phyloP scores from a whole-genome alignment of 2,888 invertebrate genomes.

The Drosophila helvetica region DNA sequence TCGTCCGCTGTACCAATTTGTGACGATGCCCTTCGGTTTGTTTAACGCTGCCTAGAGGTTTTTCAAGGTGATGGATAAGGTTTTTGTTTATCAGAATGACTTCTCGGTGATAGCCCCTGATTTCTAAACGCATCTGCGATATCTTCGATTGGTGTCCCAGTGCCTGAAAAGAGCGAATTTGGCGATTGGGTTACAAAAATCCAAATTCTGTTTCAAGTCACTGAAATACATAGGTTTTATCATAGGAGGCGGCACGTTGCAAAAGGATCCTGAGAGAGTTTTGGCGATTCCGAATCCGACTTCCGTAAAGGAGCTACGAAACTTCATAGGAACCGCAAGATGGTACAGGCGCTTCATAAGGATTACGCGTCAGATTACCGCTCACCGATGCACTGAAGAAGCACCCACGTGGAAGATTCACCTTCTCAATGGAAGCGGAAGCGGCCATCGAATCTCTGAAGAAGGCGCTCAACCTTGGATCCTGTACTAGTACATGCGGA shows the following conservation, averaged over 20 bases:
- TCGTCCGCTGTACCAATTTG: background rate
- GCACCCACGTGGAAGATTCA: background rate
- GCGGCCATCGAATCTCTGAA: no score
- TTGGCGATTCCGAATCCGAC: background rate
- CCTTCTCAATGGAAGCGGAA: background rate
- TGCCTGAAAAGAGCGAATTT: conserved; percentile 6
- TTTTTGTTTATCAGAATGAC: conserved; percentile 10
- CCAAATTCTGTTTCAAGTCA: background rate
- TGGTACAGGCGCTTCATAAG: background rate
- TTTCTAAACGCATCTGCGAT: background rate
- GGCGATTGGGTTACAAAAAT: background rate
- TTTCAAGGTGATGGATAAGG: background rate
- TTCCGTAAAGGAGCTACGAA: conserved; percentile 1
- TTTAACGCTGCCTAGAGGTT: background rate
- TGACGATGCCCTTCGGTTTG: background rate
- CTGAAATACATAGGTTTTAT: no score
- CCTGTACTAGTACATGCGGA: no score
- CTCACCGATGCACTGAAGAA: conserved; percentile 1
- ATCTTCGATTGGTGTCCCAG: background rate
- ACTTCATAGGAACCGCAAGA: background rate
- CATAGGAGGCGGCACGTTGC: no score
- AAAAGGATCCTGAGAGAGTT: no score
- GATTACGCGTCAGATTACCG: background rate
- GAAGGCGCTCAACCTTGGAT: no score
- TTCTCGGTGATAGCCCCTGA: conserved; percentile 2